Percentiles rank a stretch among this genome's conserved stretches.
phyloP scores from a whole-genome alignment of 2,888 invertebrate genomes.

The Sphecodes monilicornis region DNA sequence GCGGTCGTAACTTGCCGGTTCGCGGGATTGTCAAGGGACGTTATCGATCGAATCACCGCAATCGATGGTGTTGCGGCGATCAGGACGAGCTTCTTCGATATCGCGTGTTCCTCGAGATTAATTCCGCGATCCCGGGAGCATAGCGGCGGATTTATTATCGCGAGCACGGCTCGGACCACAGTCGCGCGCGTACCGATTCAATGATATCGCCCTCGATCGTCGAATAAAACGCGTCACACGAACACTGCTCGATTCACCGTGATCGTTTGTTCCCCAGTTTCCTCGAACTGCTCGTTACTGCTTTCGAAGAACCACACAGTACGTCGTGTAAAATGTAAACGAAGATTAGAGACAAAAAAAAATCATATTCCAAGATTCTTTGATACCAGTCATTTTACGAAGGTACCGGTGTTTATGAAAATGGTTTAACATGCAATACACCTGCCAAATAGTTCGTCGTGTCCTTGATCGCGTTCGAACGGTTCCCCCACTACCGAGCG shows the following conservation, averaged over 20 bases:
- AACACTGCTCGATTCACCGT: slow-evolving; percentile 1
- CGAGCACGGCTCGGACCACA: slow-evolving; percentile 10
- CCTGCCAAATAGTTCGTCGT: too few species aligned
- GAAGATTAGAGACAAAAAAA: neutral
- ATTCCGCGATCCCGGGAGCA: slow-evolving; percentile 44
- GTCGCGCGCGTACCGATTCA: slow-evolving; percentile 24
- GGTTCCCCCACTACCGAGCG: too few species aligned
- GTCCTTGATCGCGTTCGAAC: too few species aligned
- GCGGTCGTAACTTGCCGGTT: slow-evolving; percentile 32
- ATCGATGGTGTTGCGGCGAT: slow-evolving; percentile 43
- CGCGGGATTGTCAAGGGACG: slow-evolving; percentile 27
- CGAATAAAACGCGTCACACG: slow-evolving; percentile 29
- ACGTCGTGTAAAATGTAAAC: neutral
- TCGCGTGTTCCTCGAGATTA: slow-evolving; percentile 51
- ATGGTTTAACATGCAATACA: too few species aligned
- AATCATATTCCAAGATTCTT: neutral
- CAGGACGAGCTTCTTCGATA: neutral
- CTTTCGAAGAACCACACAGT: neutral
- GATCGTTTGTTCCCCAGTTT: slow-evolving; percentile 7
- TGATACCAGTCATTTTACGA: neutral
- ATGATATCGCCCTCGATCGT: slow-evolving; percentile 33
- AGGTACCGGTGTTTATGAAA: neutral
- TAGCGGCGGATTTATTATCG: slow-evolving; percentile 42
- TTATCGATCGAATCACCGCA: slow-evolving; percentile 50
- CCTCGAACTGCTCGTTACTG: neutral